Conservation (phyloP, 2,888 invertebrate genomes). For the Ceriagrion tenellum region DNA sequence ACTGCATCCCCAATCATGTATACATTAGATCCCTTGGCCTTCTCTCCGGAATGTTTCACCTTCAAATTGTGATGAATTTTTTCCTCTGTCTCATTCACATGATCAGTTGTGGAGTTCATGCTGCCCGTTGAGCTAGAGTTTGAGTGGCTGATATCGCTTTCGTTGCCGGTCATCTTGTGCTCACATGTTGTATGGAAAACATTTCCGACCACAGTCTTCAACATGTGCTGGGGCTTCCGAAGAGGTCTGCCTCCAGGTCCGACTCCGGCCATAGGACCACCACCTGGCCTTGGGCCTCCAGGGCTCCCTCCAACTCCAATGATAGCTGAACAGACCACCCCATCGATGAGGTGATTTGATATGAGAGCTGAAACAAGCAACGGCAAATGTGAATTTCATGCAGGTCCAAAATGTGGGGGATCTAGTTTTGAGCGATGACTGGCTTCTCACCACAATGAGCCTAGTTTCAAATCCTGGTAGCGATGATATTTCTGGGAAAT, state of each 20-base stretch:
- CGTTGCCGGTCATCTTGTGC: not conserved
- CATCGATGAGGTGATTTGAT: conserved; percentile 42
- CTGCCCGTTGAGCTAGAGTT: not conserved
- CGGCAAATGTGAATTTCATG: too few relatives aligned
- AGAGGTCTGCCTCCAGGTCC: not conserved
- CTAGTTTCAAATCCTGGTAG: too few relatives aligned
- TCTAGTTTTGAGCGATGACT: too few relatives aligned
- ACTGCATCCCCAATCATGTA: conserved; percentile 58
- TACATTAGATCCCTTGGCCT: conserved; percentile 2
- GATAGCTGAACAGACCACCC: conserved; percentile 23
- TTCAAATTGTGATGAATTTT: not conserved
- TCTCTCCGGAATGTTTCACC: not conserved
- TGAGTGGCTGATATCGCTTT: not conserved
- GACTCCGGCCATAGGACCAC: not conserved
- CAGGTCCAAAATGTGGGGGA: too few relatives aligned
- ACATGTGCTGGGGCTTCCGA: conserved; percentile 23
- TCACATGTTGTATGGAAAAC: conserved; percentile 38
- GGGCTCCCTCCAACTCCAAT: conserved; percentile 20
- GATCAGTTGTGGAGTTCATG: not conserved
- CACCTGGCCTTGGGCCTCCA: not conserved
- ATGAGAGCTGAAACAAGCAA: conserved; percentile 42
- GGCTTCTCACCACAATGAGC: too few relatives aligned
- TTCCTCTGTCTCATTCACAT: not conserved
- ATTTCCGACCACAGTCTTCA: conserved; percentile 30
- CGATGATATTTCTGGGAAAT: too few relatives aligned